Percentiles rank a stretch among this genome's conserved stretches.
Conservation (phyloP, 2,888 invertebrate genomes). For the Tetragonula carbonaria region DNA sequence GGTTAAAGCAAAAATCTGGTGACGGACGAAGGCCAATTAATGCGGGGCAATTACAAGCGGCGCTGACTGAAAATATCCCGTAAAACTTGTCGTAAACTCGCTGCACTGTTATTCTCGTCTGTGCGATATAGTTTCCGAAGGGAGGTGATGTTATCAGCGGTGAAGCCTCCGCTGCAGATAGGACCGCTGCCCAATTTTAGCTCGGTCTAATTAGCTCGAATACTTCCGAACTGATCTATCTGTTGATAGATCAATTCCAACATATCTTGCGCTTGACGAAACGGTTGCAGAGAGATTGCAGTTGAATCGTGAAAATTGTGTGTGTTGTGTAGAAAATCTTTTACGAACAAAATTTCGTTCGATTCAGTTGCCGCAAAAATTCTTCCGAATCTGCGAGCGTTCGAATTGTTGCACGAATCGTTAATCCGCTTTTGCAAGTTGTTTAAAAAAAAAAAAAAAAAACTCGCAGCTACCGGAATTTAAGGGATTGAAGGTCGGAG, state of each 20-base stretch:
- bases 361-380: too few relatives aligned
- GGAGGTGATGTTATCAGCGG: conserved; percentile 42
- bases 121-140: conserved; percentile 20
- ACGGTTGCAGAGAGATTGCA: not conserved
- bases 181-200: conserved; percentile 37
- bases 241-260: not conserved
- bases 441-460: too few relatives aligned
- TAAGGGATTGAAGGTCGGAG: too few relatives aligned
- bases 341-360: too few relatives aligned
- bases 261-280: not conserved
- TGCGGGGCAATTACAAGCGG: conserved; percentile 20
- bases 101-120: conserved; percentile 25
- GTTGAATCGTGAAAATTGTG: too few relatives aligned
- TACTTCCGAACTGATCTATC: not conserved
- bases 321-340: too few relatives aligned
- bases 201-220: conserved; percentile 39
- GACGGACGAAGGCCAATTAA: conserved; percentile 12
- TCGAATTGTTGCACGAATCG: too few relatives aligned
- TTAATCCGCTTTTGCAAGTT: too few relatives aligned
- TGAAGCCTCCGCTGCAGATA: not conserved
- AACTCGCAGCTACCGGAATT: too few relatives aligned
- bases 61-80: conserved; percentile 30
- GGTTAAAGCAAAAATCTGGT: not conserved
- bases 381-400: too few relatives aligned
- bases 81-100: conserved; percentile 43